Evolutionary conservation across 2,888 invertebrate genomes (phyloP), one percentile per base, ranked within the genome.

Genomic region (Agrochola macilenta): DNA sequence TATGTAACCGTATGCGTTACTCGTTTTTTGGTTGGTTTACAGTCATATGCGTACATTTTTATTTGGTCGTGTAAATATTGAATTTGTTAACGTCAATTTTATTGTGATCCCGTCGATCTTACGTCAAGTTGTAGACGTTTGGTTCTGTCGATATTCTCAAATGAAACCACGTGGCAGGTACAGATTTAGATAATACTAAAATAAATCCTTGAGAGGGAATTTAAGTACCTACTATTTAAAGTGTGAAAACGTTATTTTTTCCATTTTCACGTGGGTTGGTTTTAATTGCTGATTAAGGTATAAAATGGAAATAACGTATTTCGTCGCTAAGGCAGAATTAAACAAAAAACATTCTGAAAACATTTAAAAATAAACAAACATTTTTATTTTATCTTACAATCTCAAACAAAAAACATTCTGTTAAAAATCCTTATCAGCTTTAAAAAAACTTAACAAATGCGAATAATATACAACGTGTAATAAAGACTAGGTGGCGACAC

Each of bases 401-500:
- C 49, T 52, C 43, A 79, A 86, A 74, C 72, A 82, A 80, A 76
- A 76, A 76, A 60, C 54, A 58, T 26, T 68, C 52, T 66, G 71
- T 69, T 74, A 69, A 78, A 82, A 81, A 75, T 74, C 82, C 87
- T 84, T 90, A 88, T 87, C 83, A 85, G 85, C 81, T 78, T 57
- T 76, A 43, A 74, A 69, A 76, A 73, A 85, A 76, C 71, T 78
- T 66, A 87, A 87, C 89, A 87, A 88, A 86, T 83, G 81, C 46
- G 68, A 87, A 88, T 88, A 86, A 89, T 87, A 88, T 85, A 87
- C 87, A 80, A 81, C 79, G 77, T 74, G 87, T 79, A 87, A 89
- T 91, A 91, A 91, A 91, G 85, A 78, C 88, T 89, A 90, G 91
- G 88, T 90, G 89, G 88, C 91, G 91, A 91, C 90, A 91, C 85